Percentiles rank a stretch among this genome's conserved stretches.
Evolutionary conservation across 2,888 invertebrate genomes (phyloP).

Genomic region (Andricus quercusramuli): DNA sequence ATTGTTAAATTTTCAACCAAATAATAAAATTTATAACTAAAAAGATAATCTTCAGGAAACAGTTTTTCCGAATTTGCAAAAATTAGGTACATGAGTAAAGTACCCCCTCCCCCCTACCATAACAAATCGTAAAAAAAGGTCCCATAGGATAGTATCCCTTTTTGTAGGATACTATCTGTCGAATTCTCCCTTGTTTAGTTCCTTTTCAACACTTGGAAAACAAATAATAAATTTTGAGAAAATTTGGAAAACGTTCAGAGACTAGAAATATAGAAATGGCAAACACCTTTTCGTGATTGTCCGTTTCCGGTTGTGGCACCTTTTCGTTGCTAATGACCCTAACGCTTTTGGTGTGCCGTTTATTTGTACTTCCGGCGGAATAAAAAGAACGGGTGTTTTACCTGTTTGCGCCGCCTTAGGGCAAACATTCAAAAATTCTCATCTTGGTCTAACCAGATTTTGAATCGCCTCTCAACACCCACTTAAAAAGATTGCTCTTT

Average conservation of each 20-base stretch:
- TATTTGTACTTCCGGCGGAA: constrained; percentile 49
- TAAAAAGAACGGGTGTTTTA: constrained; percentile 37
- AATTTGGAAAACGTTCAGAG: background rate
- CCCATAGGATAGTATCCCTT: too few species aligned
- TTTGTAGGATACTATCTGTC: too few species aligned
- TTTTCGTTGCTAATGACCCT: constrained; percentile 57
- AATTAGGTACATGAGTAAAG: too few species aligned
- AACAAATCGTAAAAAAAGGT: too few species aligned
- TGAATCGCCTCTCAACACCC: constrained; percentile 6
- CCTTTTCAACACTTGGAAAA: background rate
- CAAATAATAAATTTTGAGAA: background rate
- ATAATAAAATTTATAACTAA: too few species aligned
- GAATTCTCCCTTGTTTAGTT: too few species aligned
- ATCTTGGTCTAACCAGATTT: constrained; percentile 31
- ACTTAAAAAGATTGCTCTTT: constrained; percentile 29
- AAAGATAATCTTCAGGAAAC: too few species aligned
- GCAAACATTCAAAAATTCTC: constrained; percentile 47
- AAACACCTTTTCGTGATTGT: constrained; percentile 34
- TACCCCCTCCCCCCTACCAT: too few species aligned
- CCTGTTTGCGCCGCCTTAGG: constrained; percentile 49
- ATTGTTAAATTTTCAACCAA: too few species aligned
- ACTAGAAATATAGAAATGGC: constrained; percentile 21
- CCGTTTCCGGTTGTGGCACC: constrained; percentile 61
- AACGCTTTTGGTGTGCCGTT: constrained; percentile 36
- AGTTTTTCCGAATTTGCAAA: too few species aligned